Evolutionary conservation across 2,113 vertebrate species (phyloP).

Genomic region (Lophochroa leadbeateri): DNA sequence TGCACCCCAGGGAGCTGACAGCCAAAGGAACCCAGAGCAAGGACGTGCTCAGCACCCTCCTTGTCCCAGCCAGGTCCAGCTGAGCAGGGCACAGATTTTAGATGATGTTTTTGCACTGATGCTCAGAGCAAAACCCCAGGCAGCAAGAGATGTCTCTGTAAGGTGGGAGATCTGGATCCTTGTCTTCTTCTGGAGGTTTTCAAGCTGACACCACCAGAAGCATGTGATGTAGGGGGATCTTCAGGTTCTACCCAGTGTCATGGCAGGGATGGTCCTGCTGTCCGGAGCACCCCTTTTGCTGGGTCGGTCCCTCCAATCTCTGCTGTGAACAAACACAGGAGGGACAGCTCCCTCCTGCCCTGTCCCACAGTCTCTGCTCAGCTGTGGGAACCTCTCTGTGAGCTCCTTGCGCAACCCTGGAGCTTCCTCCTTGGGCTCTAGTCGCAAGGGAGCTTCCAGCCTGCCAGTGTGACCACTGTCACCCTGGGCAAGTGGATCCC

Average conservation of each 20-base stretch:
- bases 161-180: not conserved
- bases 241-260: not conserved
- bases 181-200: not conserved
- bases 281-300: not conserved
- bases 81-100: not conserved
- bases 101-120: not conserved
- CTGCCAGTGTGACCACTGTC: constrained; percentile 55
- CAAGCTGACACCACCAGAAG: not conserved
- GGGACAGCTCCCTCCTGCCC: not conserved
- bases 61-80: not conserved
- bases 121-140: not conserved
- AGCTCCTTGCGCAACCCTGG: constrained; percentile 57
- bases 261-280: not conserved
- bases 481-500: constrained; percentile 24
- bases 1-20: not conserved
- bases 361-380: not conserved
- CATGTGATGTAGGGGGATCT: not conserved
- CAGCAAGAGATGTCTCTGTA: not conserved
- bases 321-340: not conserved
- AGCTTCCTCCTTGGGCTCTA: constrained; percentile 71
- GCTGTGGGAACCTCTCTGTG: constrained; percentile 71
- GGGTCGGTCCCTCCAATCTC: not conserved
- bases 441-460: constrained; percentile 49
- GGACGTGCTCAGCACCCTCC: not conserved
- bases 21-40: not conserved